Evolutionary conservation across 2,888 invertebrate species (phyloP), one percentile per base, ranked within the genome.

Genomic region (Mimumesa dahlbomi): DNA sequence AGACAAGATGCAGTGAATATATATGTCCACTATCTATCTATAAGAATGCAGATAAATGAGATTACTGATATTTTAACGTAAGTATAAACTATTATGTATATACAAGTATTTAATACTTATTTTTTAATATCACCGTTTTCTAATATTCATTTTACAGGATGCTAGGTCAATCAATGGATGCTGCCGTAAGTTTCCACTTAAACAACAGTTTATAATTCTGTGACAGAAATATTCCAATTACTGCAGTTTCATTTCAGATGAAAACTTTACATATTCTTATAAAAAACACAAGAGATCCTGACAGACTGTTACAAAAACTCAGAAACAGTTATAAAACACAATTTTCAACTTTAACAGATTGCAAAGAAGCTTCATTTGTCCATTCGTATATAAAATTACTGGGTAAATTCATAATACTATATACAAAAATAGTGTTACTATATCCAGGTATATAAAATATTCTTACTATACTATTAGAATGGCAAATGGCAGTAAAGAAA

Each of bases 51-150:
- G 72, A 91, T 93, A 25, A 91, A 91, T 9, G 94, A 95, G 85
- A 91, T 95, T 1, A 92, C 93, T 1, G 94, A 95, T 87, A 89
- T 95, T 57, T 90, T 95, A n/a, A 93, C 94, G 95, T 95, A 90
- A 91, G 93, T 89, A 50, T 29, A 4, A 0, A 7, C 34, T 14
- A 18, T 18, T n/a, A 3, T 13, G 25, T 2, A 11, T n/a, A 2
- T 34, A 7, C n/a, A 14, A 1, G 11, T 14, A 4, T 46, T n/a
- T 31, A 9, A 40, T 40, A 16, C 11, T 11, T 13, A 0, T 22
- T 21, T 40, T 25, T 18, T 21, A 61, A 9, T 29, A 56, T n/a
- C n/a, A 59, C 49, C 61, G 6, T 48, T 62, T 59, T n/a, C n/a
- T n/a, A n/a, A n/a, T n/a, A n/a, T n/a, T n/a, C n/a, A n/a, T 78